Conservation (phyloP, 2,888 invertebrate species). For the Frankliniella intonsa region DNA sequence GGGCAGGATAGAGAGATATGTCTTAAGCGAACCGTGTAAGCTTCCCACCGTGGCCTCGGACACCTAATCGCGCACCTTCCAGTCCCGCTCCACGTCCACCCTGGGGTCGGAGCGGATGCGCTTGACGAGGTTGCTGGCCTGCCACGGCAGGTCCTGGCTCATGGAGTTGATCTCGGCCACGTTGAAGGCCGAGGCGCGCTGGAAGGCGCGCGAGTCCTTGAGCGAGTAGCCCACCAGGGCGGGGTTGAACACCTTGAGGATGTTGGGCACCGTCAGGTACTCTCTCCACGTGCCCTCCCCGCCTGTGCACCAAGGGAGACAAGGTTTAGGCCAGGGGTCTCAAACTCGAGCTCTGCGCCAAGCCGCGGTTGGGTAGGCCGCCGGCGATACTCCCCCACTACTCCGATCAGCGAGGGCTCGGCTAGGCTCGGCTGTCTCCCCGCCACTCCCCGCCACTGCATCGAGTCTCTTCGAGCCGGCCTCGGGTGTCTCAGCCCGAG, state of each 20-base stretch:
- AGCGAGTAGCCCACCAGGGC: slow-evolving; percentile 58
- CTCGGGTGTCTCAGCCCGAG: too few species aligned
- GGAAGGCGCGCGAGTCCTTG: slow-evolving; percentile 50
- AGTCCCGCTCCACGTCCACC: slow-evolving; percentile 54
- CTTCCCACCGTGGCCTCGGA: neutral
- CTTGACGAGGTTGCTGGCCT: slow-evolving; percentile 53
- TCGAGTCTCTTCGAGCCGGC: too few species aligned
- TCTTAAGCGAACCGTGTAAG: neutral
- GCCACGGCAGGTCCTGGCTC: slow-evolving; percentile 54
- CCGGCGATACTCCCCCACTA: too few species aligned
- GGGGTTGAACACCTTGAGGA: slow-evolving; percentile 61
- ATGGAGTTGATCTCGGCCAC: slow-evolving; percentile 57
- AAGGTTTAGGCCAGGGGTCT: too few species aligned
- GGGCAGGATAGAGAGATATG: slow-evolving; percentile 28
- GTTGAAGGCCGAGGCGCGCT: slow-evolving; percentile 53
- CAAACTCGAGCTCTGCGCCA: too few species aligned
- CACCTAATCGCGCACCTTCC: slow-evolving; percentile 51
- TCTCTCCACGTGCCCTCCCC: slow-evolving; percentile 54
- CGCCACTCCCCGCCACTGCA: too few species aligned
- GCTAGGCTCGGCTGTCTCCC: too few species aligned
- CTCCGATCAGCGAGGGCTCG: too few species aligned
- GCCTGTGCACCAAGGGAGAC: too few species aligned
- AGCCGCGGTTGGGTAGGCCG: too few species aligned
- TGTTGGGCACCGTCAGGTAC: slow-evolving; percentile 56
- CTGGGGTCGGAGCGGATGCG: slow-evolving; percentile 52